Percentiles rank a stretch among this genome's conserved stretches.
These are phyloP conservation scores for Pseudochirops corinnae DNA, from an alignment of 2,797 vertebrate species.

Conservation along the genomic window DNA sequence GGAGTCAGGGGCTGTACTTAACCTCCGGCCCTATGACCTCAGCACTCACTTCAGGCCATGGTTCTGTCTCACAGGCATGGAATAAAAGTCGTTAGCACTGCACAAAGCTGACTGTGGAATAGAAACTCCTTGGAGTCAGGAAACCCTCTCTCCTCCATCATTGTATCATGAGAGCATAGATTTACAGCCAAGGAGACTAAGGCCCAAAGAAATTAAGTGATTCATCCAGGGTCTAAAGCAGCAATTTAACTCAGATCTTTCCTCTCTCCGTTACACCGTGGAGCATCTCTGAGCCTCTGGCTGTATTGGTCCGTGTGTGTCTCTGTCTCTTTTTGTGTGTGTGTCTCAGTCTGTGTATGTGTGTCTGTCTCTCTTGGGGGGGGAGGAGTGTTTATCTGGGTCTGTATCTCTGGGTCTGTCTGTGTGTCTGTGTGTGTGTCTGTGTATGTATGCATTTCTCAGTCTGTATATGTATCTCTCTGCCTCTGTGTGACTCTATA, in stretches of 20 bases:
- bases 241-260: neutral
- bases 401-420: too few relatives aligned
- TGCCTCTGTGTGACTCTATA: too few relatives aligned
- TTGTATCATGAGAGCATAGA: neutral
- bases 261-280: neutral
- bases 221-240: neutral
- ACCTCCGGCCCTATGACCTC: neutral
- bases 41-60: neutral
- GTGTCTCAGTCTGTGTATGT: neutral
- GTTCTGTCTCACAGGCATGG: neutral
- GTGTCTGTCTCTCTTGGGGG: neutral
- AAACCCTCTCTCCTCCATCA: neutral
- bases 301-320: neutral
- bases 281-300: neutral
- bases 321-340: neutral
- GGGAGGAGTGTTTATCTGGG: too few relatives aligned
- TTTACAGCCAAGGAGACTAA: neutral
- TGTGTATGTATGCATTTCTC: too few relatives aligned
- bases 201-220: neutral
- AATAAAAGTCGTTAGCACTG: neutral
- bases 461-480: too few relatives aligned
- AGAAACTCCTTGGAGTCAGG: neutral
- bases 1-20: neutral
- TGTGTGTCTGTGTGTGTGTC: too few relatives aligned
- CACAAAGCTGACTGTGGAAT: neutral